Evolutionary conservation across 2,888 invertebrate genomes (phyloP), one percentile per base, ranked within the genome.

Genomic region (Agelastica alni): DNA sequence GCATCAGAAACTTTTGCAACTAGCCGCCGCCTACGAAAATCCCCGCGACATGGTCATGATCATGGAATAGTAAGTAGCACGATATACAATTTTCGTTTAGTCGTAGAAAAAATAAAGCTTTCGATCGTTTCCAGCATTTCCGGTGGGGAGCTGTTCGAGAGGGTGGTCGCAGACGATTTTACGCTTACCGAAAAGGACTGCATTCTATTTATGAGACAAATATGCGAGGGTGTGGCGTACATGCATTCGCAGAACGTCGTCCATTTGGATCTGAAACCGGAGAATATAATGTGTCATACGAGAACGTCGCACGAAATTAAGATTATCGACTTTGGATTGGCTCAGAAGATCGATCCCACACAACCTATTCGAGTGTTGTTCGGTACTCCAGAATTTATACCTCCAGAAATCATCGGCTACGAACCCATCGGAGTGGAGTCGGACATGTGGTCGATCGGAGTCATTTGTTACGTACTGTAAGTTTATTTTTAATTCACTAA

Each of bases 391-490:
- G 95, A 96, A 75, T 96, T 96, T 71, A 89, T 94, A 63, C 89
- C 95, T 0, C 95, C 96, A 0, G 96, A 94, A 80, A 90, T 94
- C 37, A 88, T 96, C 58, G 92, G 88, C 76, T 96, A 91, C 74
- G 95, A 96, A 70, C 88, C 88, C 0, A 88, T 96, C 39, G 87
- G 89, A 41, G 85, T 87, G 5, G 84, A 88, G 51, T 88, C 92
- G 2, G 96, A 96, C 72, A 94, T 96, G 93, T 96, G 96, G 96
- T 92, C 93, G 66, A 83, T 96, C 32, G 96, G 96, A 12, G 94
- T 96, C 48, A 91, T 96, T 59, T 92, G 92, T 70, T 96, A 96
- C 71, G 91, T 95, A 56, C 77, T 96, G 93, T 95, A 78, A 89
- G 92, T 83, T 59, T 49, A 4, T 52, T 44, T 31, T 42, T 43